Evolutionary conservation across 1,140 invertebrate species (phyloP), one percentile per base, ranked within the genome.

Genomic region (Drosophila trapezifrons): DNA sequence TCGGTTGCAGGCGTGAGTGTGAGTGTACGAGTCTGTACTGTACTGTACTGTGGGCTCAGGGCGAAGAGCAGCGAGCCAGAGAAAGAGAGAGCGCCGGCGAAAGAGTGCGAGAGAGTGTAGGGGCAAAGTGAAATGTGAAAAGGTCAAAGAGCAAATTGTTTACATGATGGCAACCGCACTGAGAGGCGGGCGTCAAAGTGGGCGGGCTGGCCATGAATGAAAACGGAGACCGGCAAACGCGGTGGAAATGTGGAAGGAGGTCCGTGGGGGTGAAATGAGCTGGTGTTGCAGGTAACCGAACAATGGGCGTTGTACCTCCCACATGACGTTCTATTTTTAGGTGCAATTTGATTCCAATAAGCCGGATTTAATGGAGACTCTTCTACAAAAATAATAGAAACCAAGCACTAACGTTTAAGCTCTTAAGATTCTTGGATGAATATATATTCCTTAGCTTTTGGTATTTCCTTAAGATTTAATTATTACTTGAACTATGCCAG

Each of bases 141-240:
- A 87, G 83, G 83, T 87, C 80, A 87, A 79, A 87, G 84, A 87
- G 83, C 71, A 83, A 47, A 70, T 67, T 86, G 84, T 87, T 86
- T 87, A 86, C 83, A 84, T 77, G 73, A n/a, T 15, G 40, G 22
- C 32, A 45, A 43, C 20, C 57, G 17, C 49, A 45, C 35, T 12
- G 17, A 27, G 29, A 47, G 25, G 10, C 13, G 35, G 47, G 32
- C n/a, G 42, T 20, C 18, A 20, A 57, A 56, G 25, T 42, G 60
- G 52, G 46, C 29, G 70, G 40, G 57, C 71, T 89, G 76, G 76
- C 83, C 83, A 89, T 89, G 83, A 87, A 87, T 87, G 83, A 89
- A 87, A 83, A 25, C 55, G 47, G 82, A 64, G 63, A 66, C 80
- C 80, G 80, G 80, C 71, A 79, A 79, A 71, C 25, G 29, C 29